These are phyloP conservation scores for Centropus unirufus DNA, from an alignment of 2,113 vertebrate species.

Conservation along the genomic window DNA sequence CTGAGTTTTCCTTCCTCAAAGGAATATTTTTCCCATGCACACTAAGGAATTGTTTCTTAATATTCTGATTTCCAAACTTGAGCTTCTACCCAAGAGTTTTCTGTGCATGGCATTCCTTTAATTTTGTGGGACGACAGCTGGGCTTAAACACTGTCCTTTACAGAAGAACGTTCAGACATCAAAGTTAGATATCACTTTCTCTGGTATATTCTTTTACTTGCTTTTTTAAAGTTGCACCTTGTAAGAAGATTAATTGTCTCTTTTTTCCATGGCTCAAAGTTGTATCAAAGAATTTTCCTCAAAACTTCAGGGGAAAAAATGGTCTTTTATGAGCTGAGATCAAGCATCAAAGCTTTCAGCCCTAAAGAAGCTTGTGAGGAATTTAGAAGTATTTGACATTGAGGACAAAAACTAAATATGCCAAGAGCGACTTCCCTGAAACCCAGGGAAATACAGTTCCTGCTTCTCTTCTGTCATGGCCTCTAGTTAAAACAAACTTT, in stretches of 20 bases:
- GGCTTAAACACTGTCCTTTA: background rate
- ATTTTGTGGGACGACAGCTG: background rate
- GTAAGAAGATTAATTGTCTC: background rate
- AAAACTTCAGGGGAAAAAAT: background rate
- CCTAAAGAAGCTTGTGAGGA: background rate
- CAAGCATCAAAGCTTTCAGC: background rate
- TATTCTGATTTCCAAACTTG: background rate
- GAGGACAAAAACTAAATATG: background rate
- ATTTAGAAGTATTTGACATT: constrained; percentile 1
- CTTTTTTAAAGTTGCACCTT: background rate
- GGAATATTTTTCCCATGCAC: background rate
- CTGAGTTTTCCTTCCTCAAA: background rate
- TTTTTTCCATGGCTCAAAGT: background rate
- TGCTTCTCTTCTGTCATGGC: background rate
- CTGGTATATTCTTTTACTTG: background rate
- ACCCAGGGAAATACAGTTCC: background rate
- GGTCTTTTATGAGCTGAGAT: background rate
- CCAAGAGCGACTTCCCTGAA: background rate
- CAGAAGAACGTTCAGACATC: background rate
- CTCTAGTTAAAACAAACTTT: background rate
- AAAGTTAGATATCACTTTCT: background rate
- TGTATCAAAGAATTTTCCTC: background rate
- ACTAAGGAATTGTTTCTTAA: background rate
- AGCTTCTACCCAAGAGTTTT: background rate
- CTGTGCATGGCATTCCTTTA: background rate